phyloP scores from a whole-genome alignment of 2,888 invertebrate genomes.

The Hemistola chrysoprasaria region DNA sequence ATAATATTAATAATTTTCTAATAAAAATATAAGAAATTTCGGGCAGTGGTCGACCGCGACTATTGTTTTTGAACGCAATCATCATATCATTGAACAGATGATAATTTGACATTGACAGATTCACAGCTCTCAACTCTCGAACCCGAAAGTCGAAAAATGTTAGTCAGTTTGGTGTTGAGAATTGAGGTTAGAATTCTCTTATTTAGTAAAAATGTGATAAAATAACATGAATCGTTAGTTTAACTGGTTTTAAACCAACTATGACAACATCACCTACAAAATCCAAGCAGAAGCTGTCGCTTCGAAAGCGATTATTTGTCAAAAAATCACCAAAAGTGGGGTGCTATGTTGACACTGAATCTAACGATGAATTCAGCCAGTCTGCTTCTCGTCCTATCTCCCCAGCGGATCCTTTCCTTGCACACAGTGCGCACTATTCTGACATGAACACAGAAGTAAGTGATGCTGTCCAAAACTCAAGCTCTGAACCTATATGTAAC shows the following conservation, averaged over 20 bases:
- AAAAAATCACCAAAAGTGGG: slow-evolving; percentile 80
- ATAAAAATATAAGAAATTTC: too few relatives aligned
- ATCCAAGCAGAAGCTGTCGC: slow-evolving; percentile 73
- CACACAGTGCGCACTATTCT: slow-evolving; percentile 60
- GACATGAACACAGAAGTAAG: slow-evolving; percentile 47
- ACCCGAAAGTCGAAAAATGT: slow-evolving; percentile 45
- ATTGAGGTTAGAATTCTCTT: slow-evolving; percentile 70
- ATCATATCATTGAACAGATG: slow-evolving; percentile 10
- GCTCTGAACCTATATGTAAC: slow-evolving; percentile 46
- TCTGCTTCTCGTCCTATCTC: slow-evolving; percentile 73
- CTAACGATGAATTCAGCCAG: slow-evolving; percentile 68
- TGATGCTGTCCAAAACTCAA: slow-evolving; percentile 46
- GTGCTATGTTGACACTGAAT: slow-evolving; percentile 76
- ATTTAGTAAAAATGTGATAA: slow-evolving; percentile 77
- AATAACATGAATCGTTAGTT: slow-evolving; percentile 68
- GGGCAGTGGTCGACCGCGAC: not conserved
- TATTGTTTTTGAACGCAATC: slow-evolving; percentile 21
- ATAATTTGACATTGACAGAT: slow-evolving; percentile 37
- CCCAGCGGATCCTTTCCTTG: slow-evolving; percentile 73
- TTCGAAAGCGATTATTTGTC: slow-evolving; percentile 74
- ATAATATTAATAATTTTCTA: too few relatives aligned
- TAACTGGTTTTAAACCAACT: slow-evolving; percentile 60
- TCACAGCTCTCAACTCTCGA: too few relatives aligned
- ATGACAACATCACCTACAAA: slow-evolving; percentile 78
- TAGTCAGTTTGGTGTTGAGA: slow-evolving; percentile 50